Base-by-base conservation (phyloP, 2,888 invertebrate genomes). In the Poecilobothrus nobilitatus region DNA sequence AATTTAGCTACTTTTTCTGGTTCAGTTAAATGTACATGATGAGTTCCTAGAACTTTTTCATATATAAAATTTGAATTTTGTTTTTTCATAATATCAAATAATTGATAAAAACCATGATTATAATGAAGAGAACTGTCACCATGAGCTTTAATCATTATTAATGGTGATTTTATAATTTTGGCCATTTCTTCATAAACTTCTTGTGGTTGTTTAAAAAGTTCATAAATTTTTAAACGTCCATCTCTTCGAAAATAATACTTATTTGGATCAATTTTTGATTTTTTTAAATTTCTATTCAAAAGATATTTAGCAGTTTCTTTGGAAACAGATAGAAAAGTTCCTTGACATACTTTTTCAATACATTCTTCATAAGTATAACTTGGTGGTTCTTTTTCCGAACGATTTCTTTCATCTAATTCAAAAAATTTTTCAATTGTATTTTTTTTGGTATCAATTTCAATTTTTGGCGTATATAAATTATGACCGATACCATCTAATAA, bases 351-450 rank as follows among this genome's bases (percentile, higher is more conserved):
- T 72, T 83, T 84, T 70, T 87, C 82, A n/a, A 85, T 83, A 0
- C 88, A 83, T 74, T 90, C 88, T 44, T 89, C 87, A 68, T 85
- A 81, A 0, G 85, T 80, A 73, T 91, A 90, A 67, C 84, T 80
- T 0, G 89, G 89, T 10, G 88, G 88, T 75, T 87, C 86, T 34
- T 76, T 75, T 67, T 77, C 75, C 62, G 76, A 76, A 4, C 77
- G 76, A 73, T 80, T 79, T 12, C 82, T 79, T 72, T 81, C 77
- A 69, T 84, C 83, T 69, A 82, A 80, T 18, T 78, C 77, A 68
- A 87, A 76, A 71, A 85, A 84, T 73, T 84, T 84, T 67, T 83
- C 81, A 5, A n/a, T n/a, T 18, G 15, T 15, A 18, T 6, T 2
- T 53, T 18, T 53, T n/a, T 12, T 53, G 5, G 76, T 75, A 20